Percentiles rank a stretch among this genome's conserved stretches.
Evolutionary conservation across 2,797 vertebrate species (phyloP).

Genomic region (Gallinago nigripennis): DNA sequence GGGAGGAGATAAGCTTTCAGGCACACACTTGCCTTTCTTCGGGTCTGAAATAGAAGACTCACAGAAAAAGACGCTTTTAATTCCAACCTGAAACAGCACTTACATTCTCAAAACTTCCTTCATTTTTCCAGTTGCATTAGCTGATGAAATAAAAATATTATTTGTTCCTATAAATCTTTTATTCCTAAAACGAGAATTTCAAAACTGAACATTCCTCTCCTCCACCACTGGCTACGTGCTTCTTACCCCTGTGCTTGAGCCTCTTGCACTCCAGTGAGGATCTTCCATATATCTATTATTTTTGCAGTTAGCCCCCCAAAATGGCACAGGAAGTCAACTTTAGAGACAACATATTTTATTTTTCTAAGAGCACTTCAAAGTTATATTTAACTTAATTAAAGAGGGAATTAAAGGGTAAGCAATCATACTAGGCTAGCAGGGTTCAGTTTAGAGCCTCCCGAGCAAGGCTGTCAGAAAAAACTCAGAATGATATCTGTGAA

Average conservation of each 20-base stretch:
- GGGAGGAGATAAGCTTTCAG: neutral
- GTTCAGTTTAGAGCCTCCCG: neutral
- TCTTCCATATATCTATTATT: neutral
- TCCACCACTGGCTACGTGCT: neutral
- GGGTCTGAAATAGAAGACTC: neutral
- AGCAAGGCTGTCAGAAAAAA: neutral
- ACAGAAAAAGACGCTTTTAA: neutral
- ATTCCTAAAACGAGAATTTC: neutral
- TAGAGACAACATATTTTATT: neutral
- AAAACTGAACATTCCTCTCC: neutral
- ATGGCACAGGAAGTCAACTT: neutral
- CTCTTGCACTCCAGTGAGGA: neutral
- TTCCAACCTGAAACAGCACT: neutral
- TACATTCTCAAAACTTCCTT: neutral
- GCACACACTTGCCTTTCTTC: neutral
- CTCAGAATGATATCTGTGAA: neutral
- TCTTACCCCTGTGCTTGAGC: neutral
- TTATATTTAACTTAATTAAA: conserved; percentile 30
- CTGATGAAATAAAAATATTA: neutral
- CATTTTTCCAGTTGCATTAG: neutral
- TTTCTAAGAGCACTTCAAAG: conserved; percentile 36
- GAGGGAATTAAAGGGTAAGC: neutral
- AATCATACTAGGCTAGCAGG: neutral
- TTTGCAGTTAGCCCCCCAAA: neutral
- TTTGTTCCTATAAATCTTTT: neutral